A percentile compares a stretch with the other conserved stretches of the same genome.
These are phyloP conservation scores for Galagoides demidoff DNA, from an alignment of 2,797 vertebrate genomes.

Conservation along the genomic window DNA sequence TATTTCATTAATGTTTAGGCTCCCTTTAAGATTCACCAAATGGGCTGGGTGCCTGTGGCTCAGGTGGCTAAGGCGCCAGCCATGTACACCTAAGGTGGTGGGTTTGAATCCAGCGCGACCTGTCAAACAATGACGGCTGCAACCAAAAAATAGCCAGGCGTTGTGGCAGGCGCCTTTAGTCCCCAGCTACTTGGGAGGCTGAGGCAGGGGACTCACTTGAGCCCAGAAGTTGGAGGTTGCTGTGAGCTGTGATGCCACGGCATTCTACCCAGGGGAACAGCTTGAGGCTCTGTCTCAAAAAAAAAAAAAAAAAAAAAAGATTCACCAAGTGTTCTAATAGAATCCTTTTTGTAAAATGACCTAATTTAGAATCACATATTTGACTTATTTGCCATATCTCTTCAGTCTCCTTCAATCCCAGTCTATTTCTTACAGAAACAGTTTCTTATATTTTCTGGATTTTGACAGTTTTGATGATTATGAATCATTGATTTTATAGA, in stretches of 20 bases:
- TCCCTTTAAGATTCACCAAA: background rate
- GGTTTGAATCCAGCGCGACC: too few relatives aligned
- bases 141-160: too few relatives aligned
- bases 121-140: too few relatives aligned
- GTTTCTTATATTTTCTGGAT: background rate
- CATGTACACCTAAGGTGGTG: too few relatives aligned
- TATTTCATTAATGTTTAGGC: background rate
- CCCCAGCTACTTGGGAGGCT: too few relatives aligned
- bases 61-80: too few relatives aligned
- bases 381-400: background rate
- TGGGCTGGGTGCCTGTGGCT: background rate
- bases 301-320: background rate
- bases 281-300: too few relatives aligned
- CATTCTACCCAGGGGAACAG: too few relatives aligned
- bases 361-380: background rate
- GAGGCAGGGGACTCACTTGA: too few relatives aligned
- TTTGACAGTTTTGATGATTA: slow-evolving; percentile 25
- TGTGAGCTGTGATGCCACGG: too few relatives aligned
- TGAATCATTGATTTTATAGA: background rate
- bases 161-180: too few relatives aligned
- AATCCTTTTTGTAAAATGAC: background rate
- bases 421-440: background rate
- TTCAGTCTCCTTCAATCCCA: background rate
- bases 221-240: too few relatives aligned
- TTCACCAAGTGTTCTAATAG: background rate